Conservation (phyloP, 2,797 vertebrate genomes). For the Acanthurus lineatus region DNA sequence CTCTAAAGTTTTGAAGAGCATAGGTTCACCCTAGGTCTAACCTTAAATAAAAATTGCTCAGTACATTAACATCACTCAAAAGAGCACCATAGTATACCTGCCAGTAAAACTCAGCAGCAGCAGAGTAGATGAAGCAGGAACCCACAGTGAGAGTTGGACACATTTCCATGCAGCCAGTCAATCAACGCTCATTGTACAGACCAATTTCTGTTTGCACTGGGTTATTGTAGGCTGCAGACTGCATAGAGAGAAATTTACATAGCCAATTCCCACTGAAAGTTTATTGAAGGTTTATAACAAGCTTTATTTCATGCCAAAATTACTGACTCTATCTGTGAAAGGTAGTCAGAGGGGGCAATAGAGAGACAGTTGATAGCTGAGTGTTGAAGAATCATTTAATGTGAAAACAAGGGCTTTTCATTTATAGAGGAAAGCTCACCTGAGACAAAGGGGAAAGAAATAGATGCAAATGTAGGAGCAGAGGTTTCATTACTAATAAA, state of each 20-base stretch:
- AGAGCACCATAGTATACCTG: not conserved
- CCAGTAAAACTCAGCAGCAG: slow-evolving; percentile 9
- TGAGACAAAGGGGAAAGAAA: not conserved
- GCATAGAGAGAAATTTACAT: slow-evolving; percentile 35
- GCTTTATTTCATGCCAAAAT: slow-evolving; percentile 26
- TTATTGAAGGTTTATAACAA: slow-evolving; percentile 31
- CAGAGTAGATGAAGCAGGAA: slow-evolving; percentile 12
- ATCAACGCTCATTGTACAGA: slow-evolving; percentile 25
- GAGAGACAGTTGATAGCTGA: slow-evolving; percentile 24
- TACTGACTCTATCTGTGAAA: slow-evolving; percentile 29
- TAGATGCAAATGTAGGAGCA: slow-evolving; percentile 15
- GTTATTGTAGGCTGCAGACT: slow-evolving; percentile 45
- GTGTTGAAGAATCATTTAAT: slow-evolving; percentile 25
- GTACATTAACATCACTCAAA: slow-evolving; percentile 5
- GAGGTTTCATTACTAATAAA: not conserved
- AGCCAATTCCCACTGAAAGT: slow-evolving; percentile 20
- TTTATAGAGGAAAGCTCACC: slow-evolving; percentile 12
- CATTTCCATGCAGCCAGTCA: slow-evolving; percentile 33
- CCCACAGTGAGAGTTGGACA: not conserved
- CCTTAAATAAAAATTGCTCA: slow-evolving; percentile 19
- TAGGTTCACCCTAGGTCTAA: not conserved
- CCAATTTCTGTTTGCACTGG: slow-evolving; percentile 31
- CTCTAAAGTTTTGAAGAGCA: not conserved
- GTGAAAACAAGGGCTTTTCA: slow-evolving; percentile 16
- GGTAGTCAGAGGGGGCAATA: slow-evolving; percentile 31